A percentile compares a stretch with the other conserved stretches of the same genome.
These are phyloP conservation scores for Phataginus tetradactyla DNA, from an alignment of 2,797 vertebrate species.

Conservation along the genomic window DNA sequence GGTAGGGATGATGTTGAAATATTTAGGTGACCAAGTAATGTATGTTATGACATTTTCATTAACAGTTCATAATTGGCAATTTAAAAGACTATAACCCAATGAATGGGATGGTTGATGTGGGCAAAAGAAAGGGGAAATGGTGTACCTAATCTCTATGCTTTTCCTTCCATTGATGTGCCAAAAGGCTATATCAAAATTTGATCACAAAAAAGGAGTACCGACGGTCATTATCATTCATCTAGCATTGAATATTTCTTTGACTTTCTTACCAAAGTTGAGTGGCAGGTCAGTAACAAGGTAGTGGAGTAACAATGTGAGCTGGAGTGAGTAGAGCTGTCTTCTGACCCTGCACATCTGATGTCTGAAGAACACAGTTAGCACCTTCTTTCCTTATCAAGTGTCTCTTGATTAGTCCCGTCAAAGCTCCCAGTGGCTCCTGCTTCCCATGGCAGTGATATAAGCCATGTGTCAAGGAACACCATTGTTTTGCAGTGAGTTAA, in stretches of 20 bases:
- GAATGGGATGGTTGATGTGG: background rate
- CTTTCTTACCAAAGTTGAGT: background rate
- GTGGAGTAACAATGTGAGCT: background rate
- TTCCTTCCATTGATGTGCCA: background rate
- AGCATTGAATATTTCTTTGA: background rate
- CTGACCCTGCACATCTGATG: background rate
- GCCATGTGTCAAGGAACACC: background rate
- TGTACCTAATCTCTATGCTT: background rate
- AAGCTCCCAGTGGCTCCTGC: background rate
- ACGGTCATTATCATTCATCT: background rate
- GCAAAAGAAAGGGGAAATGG: background rate
- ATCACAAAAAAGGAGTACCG: background rate
- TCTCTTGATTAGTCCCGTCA: background rate
- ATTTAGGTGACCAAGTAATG: background rate
- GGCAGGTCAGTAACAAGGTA: background rate
- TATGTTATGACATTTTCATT: background rate
- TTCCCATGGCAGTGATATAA: background rate
- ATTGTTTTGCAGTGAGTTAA: background rate
- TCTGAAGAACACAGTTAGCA: background rate
- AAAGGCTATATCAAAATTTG: background rate
- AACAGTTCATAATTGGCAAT: background rate
- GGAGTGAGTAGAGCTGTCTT: background rate
- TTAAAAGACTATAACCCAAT: background rate
- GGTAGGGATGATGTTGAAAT: background rate
- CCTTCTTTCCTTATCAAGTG: slow-evolving; percentile 21